These are phyloP conservation scores for Poeciliopsis gracilis DNA, from an alignment of 2,797 vertebrate species.

Conservation along the genomic window DNA sequence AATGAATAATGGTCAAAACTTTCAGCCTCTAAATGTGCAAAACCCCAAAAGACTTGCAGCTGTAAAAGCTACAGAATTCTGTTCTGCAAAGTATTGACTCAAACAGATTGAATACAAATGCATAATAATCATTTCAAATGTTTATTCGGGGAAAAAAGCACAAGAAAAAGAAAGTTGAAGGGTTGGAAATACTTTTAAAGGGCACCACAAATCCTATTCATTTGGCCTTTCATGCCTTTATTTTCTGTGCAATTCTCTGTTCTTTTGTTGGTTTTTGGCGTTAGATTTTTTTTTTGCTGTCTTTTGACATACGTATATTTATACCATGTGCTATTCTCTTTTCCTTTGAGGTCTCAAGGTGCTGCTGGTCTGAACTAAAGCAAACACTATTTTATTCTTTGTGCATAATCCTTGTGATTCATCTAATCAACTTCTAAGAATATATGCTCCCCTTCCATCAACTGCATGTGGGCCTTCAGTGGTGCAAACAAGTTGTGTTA, in stretches of 20 bases:
- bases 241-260: neutral
- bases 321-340: conserved; percentile 26
- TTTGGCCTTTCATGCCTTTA: neutral
- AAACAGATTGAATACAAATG: neutral
- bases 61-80: neutral
- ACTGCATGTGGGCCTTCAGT: conserved; percentile 26
- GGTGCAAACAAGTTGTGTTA: neutral
- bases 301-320: conserved; percentile 12
- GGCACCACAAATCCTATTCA: neutral
- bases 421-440: conserved; percentile 27
- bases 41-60: neutral
- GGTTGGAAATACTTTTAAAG: neutral
- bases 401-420: conserved; percentile 50
- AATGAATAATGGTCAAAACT: neutral
- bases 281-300: neutral
- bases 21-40: neutral
- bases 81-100: neutral
- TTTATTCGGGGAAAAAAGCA: neutral
- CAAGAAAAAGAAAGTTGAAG: neutral
- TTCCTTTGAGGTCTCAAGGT: conserved; percentile 4
- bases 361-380: conserved; percentile 13
- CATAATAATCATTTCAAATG: neutral
- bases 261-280: neutral
- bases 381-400: conserved; percentile 10
- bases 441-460: conserved; percentile 14